Evolutionary conservation across 2,113 vertebrate genomes (phyloP).

Genomic region (Pluvialis apricaria): DNA sequence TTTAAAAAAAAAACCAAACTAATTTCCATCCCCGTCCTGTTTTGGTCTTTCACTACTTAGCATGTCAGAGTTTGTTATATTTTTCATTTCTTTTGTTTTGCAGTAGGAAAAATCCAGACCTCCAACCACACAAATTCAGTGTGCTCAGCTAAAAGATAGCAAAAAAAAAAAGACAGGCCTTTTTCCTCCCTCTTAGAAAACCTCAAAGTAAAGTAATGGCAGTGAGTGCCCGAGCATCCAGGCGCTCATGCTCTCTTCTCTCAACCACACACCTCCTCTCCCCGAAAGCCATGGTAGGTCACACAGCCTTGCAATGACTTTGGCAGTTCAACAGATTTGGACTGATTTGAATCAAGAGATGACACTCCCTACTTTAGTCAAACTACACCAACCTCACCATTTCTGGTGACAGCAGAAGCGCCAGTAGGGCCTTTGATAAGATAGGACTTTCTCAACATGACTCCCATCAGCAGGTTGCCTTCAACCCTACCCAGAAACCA

Average conservation of each 20-base stretch:
- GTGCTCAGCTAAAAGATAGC: background rate
- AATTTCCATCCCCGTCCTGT: background rate
- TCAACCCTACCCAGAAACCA: background rate
- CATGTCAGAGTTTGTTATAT: background rate
- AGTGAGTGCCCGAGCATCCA: background rate
- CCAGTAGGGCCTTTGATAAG: background rate
- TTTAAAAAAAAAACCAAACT: background rate
- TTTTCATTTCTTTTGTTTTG: conserved; percentile 29
- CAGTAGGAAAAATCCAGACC: conserved; percentile 26
- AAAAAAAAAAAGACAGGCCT: background rate
- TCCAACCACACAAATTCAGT: background rate
- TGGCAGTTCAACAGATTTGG: background rate
- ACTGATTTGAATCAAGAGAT: background rate
- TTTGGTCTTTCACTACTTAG: background rate
- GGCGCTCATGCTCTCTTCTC: accelerated
- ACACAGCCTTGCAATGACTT: background rate
- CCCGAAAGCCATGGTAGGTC: background rate
- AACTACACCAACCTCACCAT: background rate
- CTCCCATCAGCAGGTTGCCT: background rate
- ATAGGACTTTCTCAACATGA: background rate
- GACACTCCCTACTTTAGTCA: background rate
- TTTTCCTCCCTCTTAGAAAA: background rate
- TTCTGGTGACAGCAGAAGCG: background rate
- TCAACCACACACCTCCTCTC: background rate
- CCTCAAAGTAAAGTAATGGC: background rate